A percentile compares a stretch with the other conserved stretches of the same genome.
Evolutionary conservation across 1,140 invertebrate genomes (phyloP).

Genomic region (Metopolophium dirhodum): DNA sequence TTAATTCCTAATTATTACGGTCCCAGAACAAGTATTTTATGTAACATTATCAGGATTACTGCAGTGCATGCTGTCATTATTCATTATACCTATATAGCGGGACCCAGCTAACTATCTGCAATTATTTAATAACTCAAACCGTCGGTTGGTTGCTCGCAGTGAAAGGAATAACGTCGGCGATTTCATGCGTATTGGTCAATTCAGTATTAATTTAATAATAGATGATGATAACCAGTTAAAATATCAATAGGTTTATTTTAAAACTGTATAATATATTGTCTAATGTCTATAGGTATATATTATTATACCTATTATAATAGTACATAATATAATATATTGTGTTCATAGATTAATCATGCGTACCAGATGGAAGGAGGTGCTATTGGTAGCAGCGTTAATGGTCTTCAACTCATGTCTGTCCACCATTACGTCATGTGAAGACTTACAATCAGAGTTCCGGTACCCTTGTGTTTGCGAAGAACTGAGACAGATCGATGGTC

Average conservation of each 20-base stretch:
- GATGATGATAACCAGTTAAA: not conserved
- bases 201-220: not conserved
- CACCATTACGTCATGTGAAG: slow-evolving; percentile 57
- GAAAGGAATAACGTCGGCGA: not conserved
- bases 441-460: slow-evolving; percentile 58
- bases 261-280: not conserved
- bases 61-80: not conserved
- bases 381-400: not conserved
- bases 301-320: not conserved
- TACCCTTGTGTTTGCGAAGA: slow-evolving; percentile 60
- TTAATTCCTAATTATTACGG: not conserved
- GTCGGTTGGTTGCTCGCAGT: not conserved
- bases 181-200: not conserved
- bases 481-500: slow-evolving; percentile 53
- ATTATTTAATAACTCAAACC: slow-evolving; percentile 9
- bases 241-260: not conserved
- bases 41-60: not conserved
- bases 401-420: not conserved
- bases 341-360: not conserved
- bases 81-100: too few relatives aligned
- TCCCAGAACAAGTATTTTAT: slow-evolving; percentile 1
- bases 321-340: not conserved
- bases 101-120: not conserved
- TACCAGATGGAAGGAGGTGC: slow-evolving; percentile 10
- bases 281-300: not conserved